These are phyloP conservation scores for Pogoniulus pusillus DNA, from an alignment of 2,797 vertebrate species.

Conservation along the genomic window DNA sequence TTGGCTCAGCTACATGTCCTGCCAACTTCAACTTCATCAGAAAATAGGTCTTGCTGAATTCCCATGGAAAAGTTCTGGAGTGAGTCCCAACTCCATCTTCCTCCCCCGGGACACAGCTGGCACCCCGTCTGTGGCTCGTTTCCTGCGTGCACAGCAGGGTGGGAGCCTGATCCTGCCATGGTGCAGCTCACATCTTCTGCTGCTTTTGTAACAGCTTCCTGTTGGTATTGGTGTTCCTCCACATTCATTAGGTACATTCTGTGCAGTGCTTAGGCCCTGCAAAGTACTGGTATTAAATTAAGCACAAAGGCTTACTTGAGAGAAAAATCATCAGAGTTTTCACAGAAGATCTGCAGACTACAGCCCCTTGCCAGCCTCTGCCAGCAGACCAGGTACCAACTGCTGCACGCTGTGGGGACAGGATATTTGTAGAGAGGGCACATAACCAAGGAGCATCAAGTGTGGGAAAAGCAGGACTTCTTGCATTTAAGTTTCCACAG, in stretches of 20 bases:
- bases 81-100: not conserved
- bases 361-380: not conserved
- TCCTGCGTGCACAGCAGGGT: not conserved
- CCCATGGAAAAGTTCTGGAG: conserved; percentile 48
- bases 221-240: not conserved
- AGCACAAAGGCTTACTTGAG: not conserved
- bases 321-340: not conserved
- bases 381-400: not conserved
- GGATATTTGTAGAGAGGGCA: not conserved
- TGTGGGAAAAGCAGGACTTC: not conserved
- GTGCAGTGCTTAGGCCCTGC: not conserved
- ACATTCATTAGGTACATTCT: not conserved
- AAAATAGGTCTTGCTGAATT: conserved; percentile 45
- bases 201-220: not conserved
- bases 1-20: conserved; percentile 12
- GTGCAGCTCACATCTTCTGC: not conserved
- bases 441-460: not conserved
- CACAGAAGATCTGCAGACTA: not conserved
- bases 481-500: not conserved
- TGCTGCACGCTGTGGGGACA: rapidly evolving
- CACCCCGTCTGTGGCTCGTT: not conserved
- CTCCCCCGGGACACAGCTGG: not conserved
- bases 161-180: rapidly evolving
- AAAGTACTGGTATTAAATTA: not conserved
- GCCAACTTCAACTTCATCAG: conserved; percentile 25